Evolutionary conservation across 2,888 invertebrate species (phyloP).

Genomic region (Sesia apiformis): DNA sequence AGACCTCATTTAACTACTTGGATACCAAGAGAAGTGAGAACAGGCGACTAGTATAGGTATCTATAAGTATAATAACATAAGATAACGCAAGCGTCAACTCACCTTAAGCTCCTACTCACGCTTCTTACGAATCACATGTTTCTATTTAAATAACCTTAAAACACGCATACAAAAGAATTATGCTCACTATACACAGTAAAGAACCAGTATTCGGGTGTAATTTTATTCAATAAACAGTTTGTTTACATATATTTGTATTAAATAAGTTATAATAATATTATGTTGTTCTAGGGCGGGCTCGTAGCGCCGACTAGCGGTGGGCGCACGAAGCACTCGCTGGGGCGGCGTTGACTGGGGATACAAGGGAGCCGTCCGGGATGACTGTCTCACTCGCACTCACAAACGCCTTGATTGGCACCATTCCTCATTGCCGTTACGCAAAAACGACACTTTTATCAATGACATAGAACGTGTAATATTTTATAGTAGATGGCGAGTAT

Average conservation of each 20-base stretch:
- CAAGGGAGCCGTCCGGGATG: neutral
- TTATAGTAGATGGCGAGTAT: conserved; percentile 19
- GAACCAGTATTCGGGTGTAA: conserved; percentile 17
- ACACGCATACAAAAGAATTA: conserved; percentile 2
- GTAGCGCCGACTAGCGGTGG: conserved; percentile 66
- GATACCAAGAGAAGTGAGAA: no score
- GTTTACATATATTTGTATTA: conserved; percentile 58
- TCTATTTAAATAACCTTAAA: neutral
- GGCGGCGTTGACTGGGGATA: conserved; percentile 26
- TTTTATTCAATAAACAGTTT: conserved; percentile 46
- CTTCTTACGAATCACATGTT: conserved; percentile 9
- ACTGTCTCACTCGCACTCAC: conserved; percentile 49
- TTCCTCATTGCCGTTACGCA: conserved; percentile 44
- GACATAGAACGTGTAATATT: conserved; percentile 51
- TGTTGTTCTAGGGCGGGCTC: conserved; percentile 61
- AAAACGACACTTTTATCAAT: conserved; percentile 69
- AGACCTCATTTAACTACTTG: no score
- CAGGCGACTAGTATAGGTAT: no score
- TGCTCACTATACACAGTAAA: conserved; percentile 25
- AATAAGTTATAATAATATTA: conserved; percentile 42
- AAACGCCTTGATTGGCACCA: conserved; percentile 40
- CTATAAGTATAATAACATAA: neutral
- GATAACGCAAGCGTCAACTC: conserved; percentile 2
- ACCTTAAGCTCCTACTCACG: conserved; percentile 10
- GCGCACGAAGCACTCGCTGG: conserved; percentile 34